phyloP scores from a whole-genome alignment of 2,888 invertebrate species.

The Thalpophila matura region DNA sequence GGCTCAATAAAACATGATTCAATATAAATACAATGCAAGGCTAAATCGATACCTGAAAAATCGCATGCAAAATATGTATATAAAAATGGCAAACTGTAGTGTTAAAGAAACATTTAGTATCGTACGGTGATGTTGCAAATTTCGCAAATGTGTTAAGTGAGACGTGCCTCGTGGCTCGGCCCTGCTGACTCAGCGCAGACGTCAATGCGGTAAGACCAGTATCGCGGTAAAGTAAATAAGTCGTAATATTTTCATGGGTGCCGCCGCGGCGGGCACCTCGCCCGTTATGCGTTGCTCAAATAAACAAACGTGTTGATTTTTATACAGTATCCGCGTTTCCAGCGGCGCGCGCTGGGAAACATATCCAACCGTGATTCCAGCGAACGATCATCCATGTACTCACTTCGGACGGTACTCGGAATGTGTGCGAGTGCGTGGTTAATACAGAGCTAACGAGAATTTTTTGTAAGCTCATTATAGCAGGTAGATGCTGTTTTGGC shows the following conservation, averaged over 20 bases:
- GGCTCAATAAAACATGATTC: neutral
- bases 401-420: slow-evolving; percentile 49
- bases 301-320: slow-evolving; percentile 88
- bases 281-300: slow-evolving; percentile 84
- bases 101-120: slow-evolving; percentile 41
- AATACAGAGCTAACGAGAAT: slow-evolving; percentile 40
- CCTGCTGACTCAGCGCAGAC: slow-evolving; percentile 77
- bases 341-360: slow-evolving; percentile 68
- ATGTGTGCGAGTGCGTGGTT: slow-evolving; percentile 47
- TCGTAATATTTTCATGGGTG: slow-evolving; percentile 89
- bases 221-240: slow-evolving; percentile 87
- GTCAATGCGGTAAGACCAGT: slow-evolving; percentile 82
- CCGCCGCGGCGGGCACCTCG: slow-evolving; percentile 83
- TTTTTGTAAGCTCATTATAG: slow-evolving; percentile 23
- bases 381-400: slow-evolving; percentile 68
- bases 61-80: slow-evolving; percentile 3
- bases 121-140: slow-evolving; percentile 51
- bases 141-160: slow-evolving; percentile 61
- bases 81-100: slow-evolving; percentile 14
- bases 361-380: slow-evolving; percentile 75
- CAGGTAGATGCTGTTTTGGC: slow-evolving; percentile 22
- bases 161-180: slow-evolving; percentile 68
- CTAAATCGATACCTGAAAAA: neutral
- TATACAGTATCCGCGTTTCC: slow-evolving; percentile 83
- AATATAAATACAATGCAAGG: neutral